Conservation (phyloP, 1,140 invertebrate genomes). For the Apis dorsata region DNA sequence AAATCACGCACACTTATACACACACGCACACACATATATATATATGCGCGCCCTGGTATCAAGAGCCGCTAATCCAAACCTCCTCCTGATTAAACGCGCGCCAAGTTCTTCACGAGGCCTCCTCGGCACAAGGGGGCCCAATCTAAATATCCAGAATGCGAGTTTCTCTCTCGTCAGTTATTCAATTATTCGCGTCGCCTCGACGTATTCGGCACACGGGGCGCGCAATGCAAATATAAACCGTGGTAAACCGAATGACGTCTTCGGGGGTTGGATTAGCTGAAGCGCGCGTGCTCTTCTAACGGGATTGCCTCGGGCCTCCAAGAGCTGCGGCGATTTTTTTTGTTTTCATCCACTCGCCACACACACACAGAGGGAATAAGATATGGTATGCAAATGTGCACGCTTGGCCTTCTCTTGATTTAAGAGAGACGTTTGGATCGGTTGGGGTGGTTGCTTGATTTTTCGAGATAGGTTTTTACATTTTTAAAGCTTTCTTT, state of each 20-base stretch:
- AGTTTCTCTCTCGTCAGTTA: constrained; percentile 2
- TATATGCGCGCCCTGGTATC: too few species aligned
- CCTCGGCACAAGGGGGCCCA: too few species aligned
- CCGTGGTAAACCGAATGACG: constrained; percentile 4
- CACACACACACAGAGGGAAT: background rate
- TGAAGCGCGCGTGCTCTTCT: constrained; percentile 14
- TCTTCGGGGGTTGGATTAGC: constrained; percentile 35
- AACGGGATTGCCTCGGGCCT: constrained; percentile 43
- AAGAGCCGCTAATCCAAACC: too few species aligned
- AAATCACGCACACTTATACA: too few species aligned
- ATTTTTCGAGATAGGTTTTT: too few species aligned
- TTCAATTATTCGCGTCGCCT: constrained; percentile 34
- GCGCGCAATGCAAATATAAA: constrained; percentile 23
- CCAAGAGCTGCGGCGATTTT: constrained; percentile 11
- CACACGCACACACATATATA: too few species aligned
- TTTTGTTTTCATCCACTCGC: background rate
- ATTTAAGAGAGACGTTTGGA: too few species aligned
- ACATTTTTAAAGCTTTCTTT: too few species aligned
- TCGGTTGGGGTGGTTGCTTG: too few species aligned
- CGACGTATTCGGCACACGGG: background rate
- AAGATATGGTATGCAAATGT: background rate
- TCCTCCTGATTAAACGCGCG: too few species aligned
- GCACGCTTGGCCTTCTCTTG: too few species aligned
- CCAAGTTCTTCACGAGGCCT: too few species aligned
- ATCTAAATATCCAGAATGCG: constrained; percentile 37